phyloP scores from a whole-genome alignment of 2,113 vertebrate genomes.

The Nyctereutes procyonoides region DNA sequence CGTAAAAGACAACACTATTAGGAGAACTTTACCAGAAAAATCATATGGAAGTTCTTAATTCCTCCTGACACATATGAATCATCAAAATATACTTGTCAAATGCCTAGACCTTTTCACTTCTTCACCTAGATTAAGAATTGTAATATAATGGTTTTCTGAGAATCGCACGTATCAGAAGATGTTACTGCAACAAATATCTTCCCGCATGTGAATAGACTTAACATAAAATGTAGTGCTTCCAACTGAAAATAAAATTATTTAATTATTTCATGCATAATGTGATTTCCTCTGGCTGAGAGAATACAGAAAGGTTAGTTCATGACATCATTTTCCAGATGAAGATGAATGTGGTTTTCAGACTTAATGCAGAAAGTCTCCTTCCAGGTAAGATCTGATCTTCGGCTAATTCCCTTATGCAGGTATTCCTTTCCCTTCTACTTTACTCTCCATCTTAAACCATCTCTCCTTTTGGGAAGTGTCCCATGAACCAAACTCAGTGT shows the following conservation, averaged over 20 bases:
- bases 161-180: background rate
- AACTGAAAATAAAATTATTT: slow-evolving; percentile 60
- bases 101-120: background rate
- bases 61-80: background rate
- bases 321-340: background rate
- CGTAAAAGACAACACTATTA: background rate
- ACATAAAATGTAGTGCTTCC: slow-evolving; percentile 52
- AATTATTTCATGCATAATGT: slow-evolving; percentile 34
- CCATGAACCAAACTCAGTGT: background rate
- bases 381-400: background rate
- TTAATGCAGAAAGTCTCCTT: background rate
- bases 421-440: background rate
- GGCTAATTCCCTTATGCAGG: background rate
- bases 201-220: background rate
- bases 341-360: slow-evolving; percentile 49
- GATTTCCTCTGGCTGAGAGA: slow-evolving; percentile 10
- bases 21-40: background rate
- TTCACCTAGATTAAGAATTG: background rate
- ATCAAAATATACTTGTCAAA: background rate
- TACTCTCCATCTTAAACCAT: background rate
- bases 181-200: background rate
- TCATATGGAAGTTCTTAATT: background rate
- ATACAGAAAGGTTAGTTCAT: background rate
- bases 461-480: background rate
- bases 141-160: slow-evolving; percentile 12